These are phyloP conservation scores for Drosophila guanche DNA, from an alignment of 1,140 invertebrate species.

Conservation along the genomic window DNA sequence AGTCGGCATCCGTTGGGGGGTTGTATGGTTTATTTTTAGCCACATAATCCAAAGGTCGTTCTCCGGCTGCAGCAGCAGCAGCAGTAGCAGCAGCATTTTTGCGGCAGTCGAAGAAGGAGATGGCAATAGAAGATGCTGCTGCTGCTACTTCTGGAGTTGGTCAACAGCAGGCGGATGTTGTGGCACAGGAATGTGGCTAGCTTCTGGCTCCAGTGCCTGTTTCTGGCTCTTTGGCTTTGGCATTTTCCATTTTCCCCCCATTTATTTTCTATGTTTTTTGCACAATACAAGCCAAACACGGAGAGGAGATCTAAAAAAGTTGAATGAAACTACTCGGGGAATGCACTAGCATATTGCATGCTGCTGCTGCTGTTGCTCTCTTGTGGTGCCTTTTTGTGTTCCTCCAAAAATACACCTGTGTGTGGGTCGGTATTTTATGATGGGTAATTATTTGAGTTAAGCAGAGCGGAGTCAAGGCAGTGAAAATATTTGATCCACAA, in stretches of 20 bases:
- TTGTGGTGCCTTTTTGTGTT: neutral
- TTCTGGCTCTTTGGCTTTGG: constrained; percentile 18
- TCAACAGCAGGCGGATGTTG: constrained; percentile 42
- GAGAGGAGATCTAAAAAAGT: constrained; percentile 17
- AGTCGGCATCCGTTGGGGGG: constrained; percentile 39
- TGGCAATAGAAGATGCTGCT: constrained; percentile 18
- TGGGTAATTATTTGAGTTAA: constrained; percentile 4
- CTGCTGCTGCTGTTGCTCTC: constrained; percentile 31
- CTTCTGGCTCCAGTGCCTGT: constrained; percentile 26
- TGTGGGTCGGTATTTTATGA: constrained; percentile 13
- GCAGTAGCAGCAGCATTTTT: constrained; percentile 53
- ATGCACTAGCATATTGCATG: constrained; percentile 36
- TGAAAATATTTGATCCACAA: neutral
- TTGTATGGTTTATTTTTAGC: constrained; percentile 76
- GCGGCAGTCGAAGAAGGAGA: constrained; percentile 21
- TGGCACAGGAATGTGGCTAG: constrained; percentile 46
- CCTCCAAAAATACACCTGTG: no score
- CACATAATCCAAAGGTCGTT: constrained; percentile 78
- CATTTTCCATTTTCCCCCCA: constrained; percentile 5
- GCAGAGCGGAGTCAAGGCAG: neutral
- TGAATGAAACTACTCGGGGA: constrained; percentile 44
- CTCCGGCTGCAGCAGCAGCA: constrained; percentile 41
- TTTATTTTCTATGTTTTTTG: constrained; percentile 43
- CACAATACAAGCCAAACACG: constrained; percentile 31
- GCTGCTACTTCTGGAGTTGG: constrained; percentile 43